phyloP scores from a whole-genome alignment of 2,797 vertebrate species.

The Acomys russatus region DNA sequence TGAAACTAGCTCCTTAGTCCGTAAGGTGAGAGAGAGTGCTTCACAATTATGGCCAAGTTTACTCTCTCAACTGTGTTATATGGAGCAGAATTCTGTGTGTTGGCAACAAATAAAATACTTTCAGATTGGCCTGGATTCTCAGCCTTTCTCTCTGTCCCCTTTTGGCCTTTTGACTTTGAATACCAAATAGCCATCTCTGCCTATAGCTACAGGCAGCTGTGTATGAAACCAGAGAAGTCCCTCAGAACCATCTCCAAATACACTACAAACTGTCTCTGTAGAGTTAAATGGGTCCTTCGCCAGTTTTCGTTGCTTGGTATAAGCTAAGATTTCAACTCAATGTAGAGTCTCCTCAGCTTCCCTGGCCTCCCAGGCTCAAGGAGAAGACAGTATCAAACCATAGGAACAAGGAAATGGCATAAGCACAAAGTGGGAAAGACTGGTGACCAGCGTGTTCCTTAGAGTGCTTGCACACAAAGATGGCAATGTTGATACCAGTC shows the following conservation, averaged over 20 bases:
- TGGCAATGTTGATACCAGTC: neutral
- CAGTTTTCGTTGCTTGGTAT: neutral
- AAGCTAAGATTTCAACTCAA: neutral
- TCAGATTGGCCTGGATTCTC: neutral
- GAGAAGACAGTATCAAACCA: neutral
- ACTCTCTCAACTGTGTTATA: neutral
- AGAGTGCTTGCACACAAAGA: neutral
- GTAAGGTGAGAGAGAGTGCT: neutral
- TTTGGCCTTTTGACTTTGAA: slow-evolving; percentile 24
- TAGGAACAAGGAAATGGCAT: neutral
- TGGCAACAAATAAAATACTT: slow-evolving; percentile 14
- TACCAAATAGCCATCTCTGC: neutral
- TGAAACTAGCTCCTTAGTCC: slow-evolving; percentile 25
- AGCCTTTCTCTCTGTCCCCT: neutral
- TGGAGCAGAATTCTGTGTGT: neutral
- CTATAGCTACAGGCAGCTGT: neutral
- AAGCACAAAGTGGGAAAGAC: neutral
- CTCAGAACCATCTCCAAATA: neutral
- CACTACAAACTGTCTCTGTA: neutral
- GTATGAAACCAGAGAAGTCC: neutral
- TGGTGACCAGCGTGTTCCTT: neutral
- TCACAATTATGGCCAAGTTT: neutral
- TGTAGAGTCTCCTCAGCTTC: no score
- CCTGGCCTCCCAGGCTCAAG: neutral
- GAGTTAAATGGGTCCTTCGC: slow-evolving; percentile 4